Conservation (phyloP, 2,888 invertebrate species). For the Monochamus alternatus region DNA sequence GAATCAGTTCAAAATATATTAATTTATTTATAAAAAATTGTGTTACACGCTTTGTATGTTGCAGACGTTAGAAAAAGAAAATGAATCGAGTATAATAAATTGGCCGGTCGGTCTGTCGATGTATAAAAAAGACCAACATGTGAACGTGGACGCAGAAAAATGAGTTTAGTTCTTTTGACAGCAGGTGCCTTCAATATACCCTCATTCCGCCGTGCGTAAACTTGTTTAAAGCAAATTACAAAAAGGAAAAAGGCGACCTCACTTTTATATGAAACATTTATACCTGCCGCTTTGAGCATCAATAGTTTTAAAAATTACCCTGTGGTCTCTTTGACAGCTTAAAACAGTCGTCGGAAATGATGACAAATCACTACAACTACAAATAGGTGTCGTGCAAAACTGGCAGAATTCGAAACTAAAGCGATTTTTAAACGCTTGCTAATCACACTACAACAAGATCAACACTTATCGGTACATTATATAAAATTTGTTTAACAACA, state of each 20-base stretch:
- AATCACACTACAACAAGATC: constrained; percentile 37
- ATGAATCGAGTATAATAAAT: constrained; percentile 55
- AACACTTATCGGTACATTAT: constrained; percentile 25
- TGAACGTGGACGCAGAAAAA: constrained; percentile 61
- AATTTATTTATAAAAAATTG: constrained; percentile 21
- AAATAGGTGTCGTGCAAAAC: constrained; percentile 62
- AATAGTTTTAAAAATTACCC: constrained; percentile 49
- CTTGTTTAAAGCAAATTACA: constrained; percentile 55
- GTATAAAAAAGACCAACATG: constrained; percentile 55
- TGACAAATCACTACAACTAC: constrained; percentile 66
- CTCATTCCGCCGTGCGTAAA: constrained; percentile 46
- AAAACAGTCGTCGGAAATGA: constrained; percentile 59
- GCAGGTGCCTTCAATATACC: constrained; percentile 58
- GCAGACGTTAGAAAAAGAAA: constrained; percentile 27
- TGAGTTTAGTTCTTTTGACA: constrained; percentile 58
- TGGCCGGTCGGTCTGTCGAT: constrained; percentile 52
- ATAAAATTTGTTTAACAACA: constrained; percentile 32
- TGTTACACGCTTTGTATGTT: not conserved
- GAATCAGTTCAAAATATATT: not conserved
- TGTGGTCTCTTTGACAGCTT: constrained; percentile 60
- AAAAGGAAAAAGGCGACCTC: constrained; percentile 48
- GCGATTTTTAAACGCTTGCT: constrained; percentile 56
- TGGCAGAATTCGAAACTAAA: constrained; percentile 50
- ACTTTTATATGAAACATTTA: constrained; percentile 52
- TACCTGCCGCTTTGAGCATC: constrained; percentile 54